These are phyloP conservation scores for Pollenia labialis DNA, from an alignment of 2,888 invertebrate species.

Conservation along the genomic window DNA sequence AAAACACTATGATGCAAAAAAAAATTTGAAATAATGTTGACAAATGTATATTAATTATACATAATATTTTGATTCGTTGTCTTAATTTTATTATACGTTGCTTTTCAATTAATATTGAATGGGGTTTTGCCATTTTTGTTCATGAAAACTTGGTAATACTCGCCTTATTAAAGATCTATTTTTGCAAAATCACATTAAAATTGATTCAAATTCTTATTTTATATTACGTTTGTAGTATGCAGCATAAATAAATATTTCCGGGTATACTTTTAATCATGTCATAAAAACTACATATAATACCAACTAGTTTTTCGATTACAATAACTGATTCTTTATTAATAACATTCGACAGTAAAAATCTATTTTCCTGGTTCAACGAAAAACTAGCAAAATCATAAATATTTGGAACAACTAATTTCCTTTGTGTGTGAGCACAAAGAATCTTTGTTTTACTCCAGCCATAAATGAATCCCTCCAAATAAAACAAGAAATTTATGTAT, in stretches of 20 bases:
- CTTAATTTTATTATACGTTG: too few relatives aligned
- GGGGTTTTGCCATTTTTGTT: too few relatives aligned
- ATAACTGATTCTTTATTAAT: not conserved
- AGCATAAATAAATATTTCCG: not conserved
- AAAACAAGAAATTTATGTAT: conserved; percentile 24
- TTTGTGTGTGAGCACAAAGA: not conserved
- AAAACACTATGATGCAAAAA: too few relatives aligned
- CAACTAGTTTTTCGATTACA: not conserved
- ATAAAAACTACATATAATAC: not conserved
- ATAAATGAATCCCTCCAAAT: conserved; percentile 18
- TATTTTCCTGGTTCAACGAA: not conserved
- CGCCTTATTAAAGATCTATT: too few relatives aligned
- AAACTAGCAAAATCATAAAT: conserved; percentile 9
- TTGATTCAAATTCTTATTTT: too few relatives aligned
- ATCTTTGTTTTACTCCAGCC: not conserved
- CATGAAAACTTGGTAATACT: too few relatives aligned
- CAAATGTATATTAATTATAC: too few relatives aligned
- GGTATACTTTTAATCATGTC: not conserved
- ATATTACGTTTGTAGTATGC: too few relatives aligned
- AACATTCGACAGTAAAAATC: not conserved
- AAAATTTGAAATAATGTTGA: too few relatives aligned
- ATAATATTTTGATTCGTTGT: too few relatives aligned
- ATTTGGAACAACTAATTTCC: conserved; percentile 23
- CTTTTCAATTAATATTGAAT: too few relatives aligned
- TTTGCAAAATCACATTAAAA: too few relatives aligned